Percentiles rank a stretch among this genome's conserved stretches.
Conservation (phyloP, 2,888 invertebrate species). For the Tubulanus polymorphus region DNA sequence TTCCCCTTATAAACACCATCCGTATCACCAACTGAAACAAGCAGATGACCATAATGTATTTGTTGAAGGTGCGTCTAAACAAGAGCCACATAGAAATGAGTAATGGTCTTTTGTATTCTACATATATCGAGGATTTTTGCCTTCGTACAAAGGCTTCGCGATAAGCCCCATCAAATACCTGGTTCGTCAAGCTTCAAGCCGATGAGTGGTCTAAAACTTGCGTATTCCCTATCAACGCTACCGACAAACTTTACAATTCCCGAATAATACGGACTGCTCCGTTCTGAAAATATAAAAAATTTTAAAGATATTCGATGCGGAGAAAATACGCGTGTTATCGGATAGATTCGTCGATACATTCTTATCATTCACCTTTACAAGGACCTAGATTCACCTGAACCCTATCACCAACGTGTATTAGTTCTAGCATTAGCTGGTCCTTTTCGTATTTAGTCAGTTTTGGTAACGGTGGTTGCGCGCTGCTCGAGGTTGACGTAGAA, state of each 20-base stretch:
- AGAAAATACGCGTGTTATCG: background rate
- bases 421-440: constrained; percentile 26
- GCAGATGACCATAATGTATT: background rate
- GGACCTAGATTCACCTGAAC: constrained; percentile 34
- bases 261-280: constrained; percentile 4
- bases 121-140: too few relatives aligned
- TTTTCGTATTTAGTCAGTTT: constrained; percentile 18
- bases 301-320: background rate
- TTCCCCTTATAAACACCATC: constrained; percentile 37
- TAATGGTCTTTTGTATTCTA: too few relatives aligned
- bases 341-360: background rate
- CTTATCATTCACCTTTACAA: constrained; percentile 29
- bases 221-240: constrained; percentile 26
- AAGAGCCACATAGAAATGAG: too few relatives aligned
- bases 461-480: background rate
- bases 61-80: too few relatives aligned
- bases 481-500: background rate
- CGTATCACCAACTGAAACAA: constrained; percentile 30
- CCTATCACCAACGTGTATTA: constrained; percentile 33
- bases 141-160: background rate
- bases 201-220: constrained; percentile 28
- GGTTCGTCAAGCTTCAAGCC: constrained; percentile 38
- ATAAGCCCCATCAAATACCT: constrained; percentile 20
- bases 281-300: background rate
- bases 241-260: constrained; percentile 40